Evolutionary conservation across 2,113 vertebrate genomes (phyloP).

Genomic region (Oryzias curvinotus): DNA sequence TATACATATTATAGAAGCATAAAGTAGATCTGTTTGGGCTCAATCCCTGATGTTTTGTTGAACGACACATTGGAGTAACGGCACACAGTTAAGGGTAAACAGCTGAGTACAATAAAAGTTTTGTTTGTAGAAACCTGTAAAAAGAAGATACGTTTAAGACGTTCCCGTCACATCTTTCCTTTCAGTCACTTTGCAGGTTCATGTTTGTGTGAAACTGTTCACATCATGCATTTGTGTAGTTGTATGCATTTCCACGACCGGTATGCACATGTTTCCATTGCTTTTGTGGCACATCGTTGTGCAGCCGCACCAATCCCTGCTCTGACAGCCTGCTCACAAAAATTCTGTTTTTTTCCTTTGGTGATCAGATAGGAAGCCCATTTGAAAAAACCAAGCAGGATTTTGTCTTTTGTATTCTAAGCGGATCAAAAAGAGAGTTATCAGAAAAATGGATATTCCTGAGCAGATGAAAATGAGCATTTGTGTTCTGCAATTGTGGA

Average conservation of each 20-base stretch:
- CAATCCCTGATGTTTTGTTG: conserved; percentile 53
- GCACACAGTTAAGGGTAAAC: conserved; percentile 13
- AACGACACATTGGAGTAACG: conserved; percentile 29
- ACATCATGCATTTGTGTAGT: conserved; percentile 4
- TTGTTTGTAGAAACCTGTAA: conserved; percentile 37
- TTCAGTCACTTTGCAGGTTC: conserved; percentile 26
- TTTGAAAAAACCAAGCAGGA: too few relatives aligned
- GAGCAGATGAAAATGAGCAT: too few relatives aligned
- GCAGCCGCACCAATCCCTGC: not conserved
- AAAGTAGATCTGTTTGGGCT: conserved; percentile 55
- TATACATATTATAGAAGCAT: conserved; percentile 50
- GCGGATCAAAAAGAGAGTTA: too few relatives aligned
- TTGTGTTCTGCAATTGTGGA: too few relatives aligned
- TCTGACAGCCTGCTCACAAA: too few relatives aligned
- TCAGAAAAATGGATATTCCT: too few relatives aligned
- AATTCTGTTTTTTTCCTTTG: too few relatives aligned
- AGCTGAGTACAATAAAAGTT: conserved; percentile 44
- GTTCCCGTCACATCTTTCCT: conserved; percentile 30
- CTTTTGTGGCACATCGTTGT: conserved; percentile 19
- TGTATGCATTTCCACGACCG: conserved; percentile 4
- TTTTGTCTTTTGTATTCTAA: too few relatives aligned
- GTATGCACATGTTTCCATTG: conserved; percentile 15
- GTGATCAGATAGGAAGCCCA: too few relatives aligned
- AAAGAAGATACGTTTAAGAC: conserved; percentile 7
- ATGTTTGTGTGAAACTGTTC: conserved; percentile 18